Base-by-base conservation (phyloP, 2,888 invertebrate genomes). In the Agrotis clavis region DNA sequence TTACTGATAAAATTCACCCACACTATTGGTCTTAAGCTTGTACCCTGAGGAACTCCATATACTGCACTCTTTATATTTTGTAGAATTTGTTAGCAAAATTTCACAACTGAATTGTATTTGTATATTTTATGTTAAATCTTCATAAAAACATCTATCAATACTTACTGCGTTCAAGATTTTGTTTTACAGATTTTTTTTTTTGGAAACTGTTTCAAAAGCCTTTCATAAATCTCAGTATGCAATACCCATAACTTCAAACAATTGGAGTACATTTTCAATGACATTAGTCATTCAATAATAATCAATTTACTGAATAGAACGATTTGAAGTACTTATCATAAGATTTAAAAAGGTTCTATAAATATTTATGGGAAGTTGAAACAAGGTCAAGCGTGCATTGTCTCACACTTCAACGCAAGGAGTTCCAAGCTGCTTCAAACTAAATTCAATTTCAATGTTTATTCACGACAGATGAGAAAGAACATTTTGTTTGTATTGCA, bases 401-500 rank as follows among this genome's bases (percentile, higher is more conserved):
- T 71, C 59, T 64, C 41, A 47, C 45, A 50, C 63, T 56, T 57
- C 5, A 14, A 59, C 47, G 75, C 56, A 75, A 70, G n/a, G n/a
- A 71, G 51, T 75, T 79, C 50, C 50, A 62, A 67, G 59, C 62
- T 21, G 50, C 59, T 72, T 61, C 59, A 21, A 80, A 76, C 68
- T 67, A 61, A 80, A 80, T 76, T 70, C 56, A 79, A 79, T 74
- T 79, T 60, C 56, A 70, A 57, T 67, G 14, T 11, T 61, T 79
- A 64, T 64, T 67, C 56, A 67, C 67, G 75, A 71, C 79, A 67
- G 64, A 62, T 79, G 61, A 25, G 25, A 71, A 79, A 54, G 53
- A 75, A 71, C 50, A 64, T 62, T 79, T 74, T 71, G 18, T 59
- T 64, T 79, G 57, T 62, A 61, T 62, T 62, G 19, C 61, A 53